Evolutionary conservation across 2,113 vertebrate species (phyloP).

Genomic region (Rhinoptilus africanus): DNA sequence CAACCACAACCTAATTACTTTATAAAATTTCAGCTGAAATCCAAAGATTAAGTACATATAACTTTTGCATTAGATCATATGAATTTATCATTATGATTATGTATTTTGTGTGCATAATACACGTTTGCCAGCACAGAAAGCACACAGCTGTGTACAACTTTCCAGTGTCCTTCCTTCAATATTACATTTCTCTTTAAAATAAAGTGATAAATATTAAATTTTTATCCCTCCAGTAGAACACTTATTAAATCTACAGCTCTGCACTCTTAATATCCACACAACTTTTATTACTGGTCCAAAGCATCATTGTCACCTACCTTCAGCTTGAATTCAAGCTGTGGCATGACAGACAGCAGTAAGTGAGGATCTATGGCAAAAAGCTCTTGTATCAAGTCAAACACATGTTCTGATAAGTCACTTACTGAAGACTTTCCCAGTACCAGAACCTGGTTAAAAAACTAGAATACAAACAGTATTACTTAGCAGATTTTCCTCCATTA

Average conservation of each 20-base stretch:
- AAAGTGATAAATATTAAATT: neutral
- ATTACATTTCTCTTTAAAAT: neutral
- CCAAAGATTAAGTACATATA: neutral
- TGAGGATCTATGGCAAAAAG: conserved; percentile 97
- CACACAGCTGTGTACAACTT: neutral
- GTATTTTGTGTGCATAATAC: neutral
- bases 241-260: neutral
- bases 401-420: conserved; percentile 96
- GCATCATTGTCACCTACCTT: conserved; percentile 77
- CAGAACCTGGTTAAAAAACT: conserved; percentile 99
- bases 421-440: conserved; percentile 98
- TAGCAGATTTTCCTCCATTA: neutral
- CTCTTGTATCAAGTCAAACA: conserved; percentile 99
- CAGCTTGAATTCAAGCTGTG: conserved; percentile 97
- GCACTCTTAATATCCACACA: neutral
- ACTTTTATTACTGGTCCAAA: neutral
- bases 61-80: neutral
- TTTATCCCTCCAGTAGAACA: neutral
- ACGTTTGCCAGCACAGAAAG: neutral
- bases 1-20: neutral
- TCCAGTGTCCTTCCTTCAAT: neutral
- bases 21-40: neutral
- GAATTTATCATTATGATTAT: neutral
- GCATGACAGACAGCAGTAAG: conserved; percentile 96
- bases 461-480: neutral